phyloP scores from a whole-genome alignment of 2,797 vertebrate genomes.

The Tragelaphus eurycerus region DNA sequence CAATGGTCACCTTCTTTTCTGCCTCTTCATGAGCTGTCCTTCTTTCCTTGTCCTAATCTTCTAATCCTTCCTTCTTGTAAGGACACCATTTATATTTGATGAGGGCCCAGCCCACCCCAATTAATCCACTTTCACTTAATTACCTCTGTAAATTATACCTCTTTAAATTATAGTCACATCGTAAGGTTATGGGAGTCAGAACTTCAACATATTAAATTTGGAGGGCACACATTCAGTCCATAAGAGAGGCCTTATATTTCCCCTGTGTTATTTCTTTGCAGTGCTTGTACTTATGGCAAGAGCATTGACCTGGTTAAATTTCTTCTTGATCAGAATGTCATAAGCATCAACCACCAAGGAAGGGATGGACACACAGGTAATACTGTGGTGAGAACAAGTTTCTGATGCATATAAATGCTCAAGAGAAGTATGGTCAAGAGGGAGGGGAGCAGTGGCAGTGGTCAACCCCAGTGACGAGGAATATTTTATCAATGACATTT shows the following conservation, averaged over 20 bases:
- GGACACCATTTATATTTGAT: background rate
- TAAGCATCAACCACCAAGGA: constrained; percentile 95
- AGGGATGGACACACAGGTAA: constrained; percentile 97
- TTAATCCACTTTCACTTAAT: background rate
- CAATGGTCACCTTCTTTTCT: background rate
- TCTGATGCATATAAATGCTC: background rate
- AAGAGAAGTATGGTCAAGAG: background rate
- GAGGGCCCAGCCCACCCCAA: background rate
- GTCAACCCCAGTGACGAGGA: background rate
- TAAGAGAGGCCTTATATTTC: background rate
- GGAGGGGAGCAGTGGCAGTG: fast-evolving
- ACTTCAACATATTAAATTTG: background rate
- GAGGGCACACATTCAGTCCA: background rate
- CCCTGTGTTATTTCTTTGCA: constrained; percentile 71
- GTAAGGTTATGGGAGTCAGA: background rate
- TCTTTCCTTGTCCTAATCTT: background rate
- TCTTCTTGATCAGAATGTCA: constrained; percentile 91
- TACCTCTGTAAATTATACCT: background rate
- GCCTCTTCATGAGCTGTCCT: background rate
- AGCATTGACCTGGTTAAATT: constrained; percentile 94
- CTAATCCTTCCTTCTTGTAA: background rate
- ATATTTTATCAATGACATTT: background rate
- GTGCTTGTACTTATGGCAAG: constrained; percentile 96
- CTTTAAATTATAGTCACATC: background rate
- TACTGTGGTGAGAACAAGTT: fast-evolving